Evolutionary conservation across 1,140 invertebrate genomes (phyloP).

Genomic region (Cyrtorhinus lividipennis): DNA sequence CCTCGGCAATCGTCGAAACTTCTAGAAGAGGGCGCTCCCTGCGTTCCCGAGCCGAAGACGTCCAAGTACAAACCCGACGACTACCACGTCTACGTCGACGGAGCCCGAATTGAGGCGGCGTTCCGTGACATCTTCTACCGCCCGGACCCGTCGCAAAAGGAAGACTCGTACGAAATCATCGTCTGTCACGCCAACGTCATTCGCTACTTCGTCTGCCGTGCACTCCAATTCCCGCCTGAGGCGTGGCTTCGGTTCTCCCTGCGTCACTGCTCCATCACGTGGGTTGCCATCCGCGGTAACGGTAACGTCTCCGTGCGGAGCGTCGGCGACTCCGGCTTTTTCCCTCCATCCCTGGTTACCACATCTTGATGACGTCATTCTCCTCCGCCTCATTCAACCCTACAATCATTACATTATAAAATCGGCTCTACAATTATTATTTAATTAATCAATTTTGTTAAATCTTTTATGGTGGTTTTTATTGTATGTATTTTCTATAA

Average conservation of each 20-base stretch:
- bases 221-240: constrained; percentile 92
- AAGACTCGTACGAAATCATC: constrained; percentile 79
- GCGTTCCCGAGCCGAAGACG: constrained; percentile 85
- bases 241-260: constrained; percentile 87
- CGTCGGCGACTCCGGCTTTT: constrained; percentile 79
- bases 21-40: constrained; percentile 86
- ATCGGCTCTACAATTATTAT: no score
- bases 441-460: no score
- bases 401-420: no score
- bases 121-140: constrained; percentile 90
- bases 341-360: constrained; percentile 59
- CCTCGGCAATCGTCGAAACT: constrained; percentile 50
- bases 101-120: constrained; percentile 91
- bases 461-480: no score
- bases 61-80: constrained; percentile 49
- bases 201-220: constrained; percentile 93
- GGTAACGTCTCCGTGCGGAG: constrained; percentile 67
- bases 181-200: constrained; percentile 99
- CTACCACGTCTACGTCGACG: constrained; percentile 85
- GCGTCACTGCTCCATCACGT: constrained; percentile 87
- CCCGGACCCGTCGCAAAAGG: constrained; percentile 59
- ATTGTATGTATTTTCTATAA: no score
- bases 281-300: constrained; percentile 67
- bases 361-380: not conserved
- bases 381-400: no score